These are phyloP conservation scores for Drosophila cardini DNA, from an alignment of 1,140 invertebrate genomes.

Conservation along the genomic window DNA sequence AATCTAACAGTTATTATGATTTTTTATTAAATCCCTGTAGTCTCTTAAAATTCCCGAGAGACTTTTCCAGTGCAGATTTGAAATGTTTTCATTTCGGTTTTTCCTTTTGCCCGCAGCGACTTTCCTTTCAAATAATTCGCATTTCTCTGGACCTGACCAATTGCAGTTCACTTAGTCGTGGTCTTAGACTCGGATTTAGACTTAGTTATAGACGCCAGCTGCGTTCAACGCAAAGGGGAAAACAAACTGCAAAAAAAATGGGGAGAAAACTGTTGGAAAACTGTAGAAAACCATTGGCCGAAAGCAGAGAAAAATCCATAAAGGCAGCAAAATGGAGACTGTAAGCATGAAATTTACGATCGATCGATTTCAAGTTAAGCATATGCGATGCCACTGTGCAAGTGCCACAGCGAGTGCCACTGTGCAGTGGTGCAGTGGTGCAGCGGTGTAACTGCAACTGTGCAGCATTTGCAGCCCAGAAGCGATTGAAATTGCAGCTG, in stretches of 20 bases:
- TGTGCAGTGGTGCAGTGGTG: constrained; percentile 12
- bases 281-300: constrained; percentile 14
- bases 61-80: constrained; percentile 8
- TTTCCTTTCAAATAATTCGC: constrained; percentile 29
- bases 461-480: constrained; percentile 14
- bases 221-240: constrained; percentile 6
- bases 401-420: constrained; percentile 15
- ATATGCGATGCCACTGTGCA: constrained; percentile 52
- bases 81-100: background rate
- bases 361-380: constrained; percentile 70
- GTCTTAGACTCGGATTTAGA: background rate
- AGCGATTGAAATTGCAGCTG: constrained; percentile 22
- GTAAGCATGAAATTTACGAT: constrained; percentile 78
- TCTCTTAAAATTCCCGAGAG: background rate
- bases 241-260: constrained; percentile 30
- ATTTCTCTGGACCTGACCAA: constrained; percentile 16
- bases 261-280: constrained; percentile 6
- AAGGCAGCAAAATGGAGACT: constrained; percentile 40
- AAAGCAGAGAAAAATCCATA: constrained; percentile 56
- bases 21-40: background rate
- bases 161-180: background rate
- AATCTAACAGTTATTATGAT: background rate
- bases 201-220: constrained; percentile 25
- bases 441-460: constrained; percentile 18
- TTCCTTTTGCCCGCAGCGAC: background rate